Evolutionary conservation across 2,113 vertebrate species (phyloP), one percentile per base, ranked within the genome.

Genomic region (Hippocampus barbouri): DNA sequence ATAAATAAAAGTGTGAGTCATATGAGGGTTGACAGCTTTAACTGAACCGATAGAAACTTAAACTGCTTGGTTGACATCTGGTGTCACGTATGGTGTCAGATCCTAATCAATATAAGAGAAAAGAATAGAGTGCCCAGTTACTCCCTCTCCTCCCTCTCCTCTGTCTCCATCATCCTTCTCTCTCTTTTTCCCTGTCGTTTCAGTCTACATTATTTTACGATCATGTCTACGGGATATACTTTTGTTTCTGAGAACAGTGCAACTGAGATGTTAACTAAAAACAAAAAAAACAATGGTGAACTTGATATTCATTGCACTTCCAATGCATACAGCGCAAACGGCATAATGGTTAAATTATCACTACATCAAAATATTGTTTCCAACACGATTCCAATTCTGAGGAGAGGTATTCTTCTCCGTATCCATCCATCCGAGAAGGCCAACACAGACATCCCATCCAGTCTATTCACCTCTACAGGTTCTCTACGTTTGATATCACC

Each of bases 21-120:
- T 53, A 82, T 87, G 67, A 79, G 74, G 59, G 77, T 65, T 81
- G 81, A 79, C 82, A 84, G 84, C 77, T 83, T 89, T 90, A 88
- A 92, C 87, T 82, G 86, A 77, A 72, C 80, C 73, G 23, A 49
- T 59, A 79, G 84, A 90, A 91, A 90, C 75, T 86, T 78, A 74
- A 89, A 87, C 88, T 87, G 84, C 77, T 83, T 81, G 75, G 77
- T 67, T 89, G 79, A 85, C 87, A 90, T 87, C 79, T 88, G 82
- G 80, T 78, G 82, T 71, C 77, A 80, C 79, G 80, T 79, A 73
- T 84, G 79, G 75, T 83, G 78, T 87, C 86, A 86, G 80, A 86
- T 82, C 83, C 78, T 79, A 83, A 92, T 92, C 93, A 92, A 92
- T 94, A 92, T 90, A 87, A 34, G 83, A 89, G 84, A 89, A 92